Evolutionary conservation across 2,888 invertebrate genomes (phyloP), one percentile per base, ranked within the genome.

Genomic region (Orgyia antiqua): DNA sequence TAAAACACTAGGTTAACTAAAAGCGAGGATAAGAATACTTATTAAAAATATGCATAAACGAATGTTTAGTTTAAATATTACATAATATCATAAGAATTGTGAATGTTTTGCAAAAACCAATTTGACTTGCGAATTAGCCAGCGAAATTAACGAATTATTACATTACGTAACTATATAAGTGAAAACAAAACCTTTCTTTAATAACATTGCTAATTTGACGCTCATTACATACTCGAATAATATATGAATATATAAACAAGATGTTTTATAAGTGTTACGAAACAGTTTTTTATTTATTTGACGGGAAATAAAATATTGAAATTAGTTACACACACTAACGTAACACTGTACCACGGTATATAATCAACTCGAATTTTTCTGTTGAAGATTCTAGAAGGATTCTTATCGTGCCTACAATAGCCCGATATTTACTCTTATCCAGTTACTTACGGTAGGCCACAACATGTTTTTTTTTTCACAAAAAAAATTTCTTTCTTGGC

Each of bases 131-230:
- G 29, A 32, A 32, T 29, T 29, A 24, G 13, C 6, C 31, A 29
- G 23, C 13, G 13, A 26, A 36, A 29, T 31, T 24, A 30, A 31
- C 24, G 12, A 24, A 31, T 28, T 24, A 24, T 24, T 6, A 11
- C 10, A 13, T 36, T 31, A 31, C 11, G 13, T 29, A 36, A 36
- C n/a, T 25, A 13, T 24, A 27, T 28, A 13, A 28, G 31, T 28
- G 27, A 34, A 34, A 34, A 30, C 30, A 29, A 26, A 15, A 36
- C 31, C 36, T 36, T 36, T 36, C 36, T 26, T 31, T 21, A 25
- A 24, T 27, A 21, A 9, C 25, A 19, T 2, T 13, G 15, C 23
- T 29, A 26, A 36, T 32, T 21, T 21, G 10, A 24, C 18, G 19
- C 13, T 31, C 10, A 31, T 36, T 36, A 36, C 26, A 10, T 23